Base-by-base conservation (phyloP, 2,797 vertebrate genomes). In the Acanthopagrus latus region DNA sequence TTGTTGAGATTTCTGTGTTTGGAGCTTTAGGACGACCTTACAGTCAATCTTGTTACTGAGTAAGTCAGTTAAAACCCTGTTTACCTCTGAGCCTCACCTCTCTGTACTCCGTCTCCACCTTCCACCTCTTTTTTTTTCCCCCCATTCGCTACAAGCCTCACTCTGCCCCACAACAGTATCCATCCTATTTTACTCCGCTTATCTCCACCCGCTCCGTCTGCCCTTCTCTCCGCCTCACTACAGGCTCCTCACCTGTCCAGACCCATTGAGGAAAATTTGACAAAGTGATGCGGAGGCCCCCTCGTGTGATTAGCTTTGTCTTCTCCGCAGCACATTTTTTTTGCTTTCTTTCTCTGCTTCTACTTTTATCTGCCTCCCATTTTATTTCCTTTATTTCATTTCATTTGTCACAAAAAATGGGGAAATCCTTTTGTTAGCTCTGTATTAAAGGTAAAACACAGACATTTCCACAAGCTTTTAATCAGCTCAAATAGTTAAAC, bases 161-260 rank as follows among this genome's bases (percentile, higher is more conserved):
- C 76, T 92, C 89, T 93, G 91, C 91, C 89, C 80, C 81, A 86
- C 88, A 78, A 94, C 89, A 59, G 89, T 51, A 74, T 66, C 72
- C 87, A 84, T 67, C 82, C 86, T 70, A 20, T 91, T 81, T 94
- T 93, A 11, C 95, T 94, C 74, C 3, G 85, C 95, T 94, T 88
- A 94, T 95, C 77, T 80, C 60, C 91, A 93, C 65, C 94, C 67
- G 86, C 94, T 86, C 74, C 88, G 91, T 17, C 95, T 94, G 90
- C 95, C 95, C 74, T 90, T 93, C 91, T 94, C 51, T 86, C 90
- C 95, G 91, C 94, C 91, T 87, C 94, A 93, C 79, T 92, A 94
- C 90, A 69, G 70, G n/a, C 78, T 70, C 71, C 70, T 85, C 86
- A 89, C 86, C 86, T 89, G 84, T 84, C 83, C 77, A 79, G 16